Conservation (phyloP, 2,888 invertebrate species). For the Pseudococcus jackbeardsleyi region DNA sequence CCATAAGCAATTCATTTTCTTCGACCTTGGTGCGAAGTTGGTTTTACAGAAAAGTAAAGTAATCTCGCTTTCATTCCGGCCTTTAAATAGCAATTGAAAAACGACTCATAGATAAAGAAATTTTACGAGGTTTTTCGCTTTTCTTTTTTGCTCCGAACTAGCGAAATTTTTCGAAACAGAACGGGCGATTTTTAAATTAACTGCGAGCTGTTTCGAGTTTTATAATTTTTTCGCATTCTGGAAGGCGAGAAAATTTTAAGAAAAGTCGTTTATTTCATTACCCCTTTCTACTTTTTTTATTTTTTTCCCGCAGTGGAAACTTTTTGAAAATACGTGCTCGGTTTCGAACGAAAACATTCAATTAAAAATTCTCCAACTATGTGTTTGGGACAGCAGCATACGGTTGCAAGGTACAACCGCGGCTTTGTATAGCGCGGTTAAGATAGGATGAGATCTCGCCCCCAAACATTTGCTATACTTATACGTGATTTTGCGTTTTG, state of each 20-base stretch:
- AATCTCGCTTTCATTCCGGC: background rate
- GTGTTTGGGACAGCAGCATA: background rate
- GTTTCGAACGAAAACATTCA: conserved; percentile 37
- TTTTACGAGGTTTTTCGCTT: background rate
- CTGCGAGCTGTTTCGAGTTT: background rate
- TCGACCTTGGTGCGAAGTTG: background rate
- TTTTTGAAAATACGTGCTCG: conserved; percentile 22
- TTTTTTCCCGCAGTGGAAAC: background rate
- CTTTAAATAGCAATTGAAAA: conserved; percentile 16
- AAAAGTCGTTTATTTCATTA: conserved; percentile 36
- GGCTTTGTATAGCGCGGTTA: background rate
- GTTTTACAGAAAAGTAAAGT: background rate
- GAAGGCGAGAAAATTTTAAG: conserved; percentile 23
- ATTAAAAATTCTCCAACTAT: conserved; percentile 34
- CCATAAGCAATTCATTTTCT: conserved; percentile 1
- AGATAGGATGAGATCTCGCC: conserved; percentile 15
- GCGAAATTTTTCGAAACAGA: background rate
- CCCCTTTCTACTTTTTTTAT: background rate
- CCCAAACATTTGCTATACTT: conserved; percentile 35
- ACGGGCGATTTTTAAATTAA: background rate
- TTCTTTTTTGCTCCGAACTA: background rate
- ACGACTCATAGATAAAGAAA: background rate
- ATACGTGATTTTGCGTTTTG: conserved; percentile 44
- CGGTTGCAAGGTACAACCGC: background rate
- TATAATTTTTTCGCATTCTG: conserved; percentile 24